Evolutionary conservation across 2,888 invertebrate species (phyloP), one percentile per base, ranked within the genome.

Genomic region (Limnephilus lunatus): DNA sequence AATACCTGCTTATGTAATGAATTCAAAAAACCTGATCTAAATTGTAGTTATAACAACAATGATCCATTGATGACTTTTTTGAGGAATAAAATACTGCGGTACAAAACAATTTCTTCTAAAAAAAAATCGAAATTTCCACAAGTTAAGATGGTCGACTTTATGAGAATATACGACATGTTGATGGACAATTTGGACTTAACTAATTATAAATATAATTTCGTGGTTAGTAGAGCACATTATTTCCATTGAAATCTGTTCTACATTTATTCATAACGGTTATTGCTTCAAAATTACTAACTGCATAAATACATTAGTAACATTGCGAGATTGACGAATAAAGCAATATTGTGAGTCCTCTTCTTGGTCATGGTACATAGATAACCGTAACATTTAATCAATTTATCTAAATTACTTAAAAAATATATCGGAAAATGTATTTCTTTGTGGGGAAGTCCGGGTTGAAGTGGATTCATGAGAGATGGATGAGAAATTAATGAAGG

Each of bases 131-230:
- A 9, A 15, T 35, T 19, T n/a, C 2, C 35, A 4, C 32, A 83
- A 25, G 25, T 32, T 7, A 15, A 32, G 19, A 15, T 83, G 19
- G 83, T 35, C 32, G 11, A 32, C 31, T 25, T 83, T 9, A 25
- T 35, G 83, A 32, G 32, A 83, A 83, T 86, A n/a, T 86, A 44
- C 86, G 48, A 86, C n/a, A 86, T 48, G 14, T 44, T 86, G 12
- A 48, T 86, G 86, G 86, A 86, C 44, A 86, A n/a, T 44, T 25
- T 86, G 44, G 86, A 86, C 30, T 44, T 86, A n/a, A 44, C 30
- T 12, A 86, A 86, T 44, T 44, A 25, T 25, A 44, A 86, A 48
- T 86, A 86, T 44, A 86, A 48, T 44, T 39, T 39, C 4, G 86
- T 86, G 86, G 86, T 86, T 30, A 48, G 86, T 44, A 48, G 85